Evolutionary conservation across 2,888 invertebrate genomes (phyloP), one percentile per base, ranked within the genome.

Genomic region (Ceraclea dissimilis): DNA sequence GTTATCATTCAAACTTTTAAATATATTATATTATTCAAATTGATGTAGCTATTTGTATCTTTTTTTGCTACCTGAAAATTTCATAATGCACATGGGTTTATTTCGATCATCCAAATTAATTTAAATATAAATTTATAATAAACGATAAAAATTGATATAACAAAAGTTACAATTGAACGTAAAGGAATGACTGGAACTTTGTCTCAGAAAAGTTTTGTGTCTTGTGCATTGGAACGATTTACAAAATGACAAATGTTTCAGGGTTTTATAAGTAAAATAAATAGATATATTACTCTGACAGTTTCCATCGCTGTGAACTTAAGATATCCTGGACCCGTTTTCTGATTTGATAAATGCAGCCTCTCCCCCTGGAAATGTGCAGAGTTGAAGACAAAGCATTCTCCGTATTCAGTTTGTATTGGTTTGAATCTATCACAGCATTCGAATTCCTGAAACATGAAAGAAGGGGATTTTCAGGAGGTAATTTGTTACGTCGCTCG

Each of bases 321-420:
- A 21, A 83, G 66, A 53, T 66, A 66, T 0, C 78, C 78, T 1
- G 79, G 70, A 10, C 79, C 80, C 4, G 71, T 71, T 53, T 68
- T 67, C 58, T 76, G 70, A 64, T 79, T 80, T 2, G 80, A 72
- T 34, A 66, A 65, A 54, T 71, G 59, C 4, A 69, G 59, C 2
- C 64, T 31, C 68, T 68, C 1, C 63, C 66, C 1, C 65, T 63
- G 43, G 70, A 57, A 57, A 17, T 57, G 58, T 0, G 66, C 66
- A 1, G 75, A 74, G 61, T 78, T 78, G 62, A 76, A 76, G 1
- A 68, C 68, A 59, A 68, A 77, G 62, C 76, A 78, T 0, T 63
- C 62, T 0, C 76, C 78, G 33, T 70, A 75, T 55, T 77, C 77
- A 0, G 76, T 75, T 16, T 64, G 59, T 13, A 73, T 63, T 1